Evolutionary conservation across 1,140 invertebrate genomes (phyloP), one percentile per base, ranked within the genome.

Genomic region (Lepidostoma basale): DNA sequence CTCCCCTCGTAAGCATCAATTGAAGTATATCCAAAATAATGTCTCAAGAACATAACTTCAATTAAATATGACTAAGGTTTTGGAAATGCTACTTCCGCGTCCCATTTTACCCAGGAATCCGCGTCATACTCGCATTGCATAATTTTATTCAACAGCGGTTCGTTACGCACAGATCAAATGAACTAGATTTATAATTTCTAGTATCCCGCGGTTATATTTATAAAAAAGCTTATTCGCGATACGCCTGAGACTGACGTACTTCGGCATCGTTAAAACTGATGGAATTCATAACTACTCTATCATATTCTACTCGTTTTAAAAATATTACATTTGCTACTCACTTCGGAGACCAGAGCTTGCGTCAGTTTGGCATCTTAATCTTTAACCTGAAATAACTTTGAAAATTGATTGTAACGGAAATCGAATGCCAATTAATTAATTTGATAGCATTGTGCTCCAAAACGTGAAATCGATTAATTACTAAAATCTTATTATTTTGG

Each of bases 261-360:
- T 36, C 36, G 26, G 16, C 62, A 45, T 64, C 44, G 62, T 64
- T 64, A 64, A 64, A 52, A 33, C 26, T 22, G n/a, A 5, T 23
- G 62, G 45, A 64, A 64, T 64, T 64, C 62, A 64, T 64, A 54
- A 64, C 47, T 39, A 33, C 16, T 56, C 30, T 12, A 33, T 56
- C 52, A 18, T n/a, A n/a, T n/a, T n/a, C n/a, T n/a, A n/a, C n/a
- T 54, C 26, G 33, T 16, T 16, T 56, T 56, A 56, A 56, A 56
- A 56, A 56, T 56, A 56, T n/a, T 16, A 30, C 26, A 26, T 5
- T n/a, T n/a, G 14, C 33, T 12, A 36, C 33, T 36, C 33, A 36
- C 33, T 36, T n/a, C 33, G 5, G 1, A 9, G 2, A 6, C 33
- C 14, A 1, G 33, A 36, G 14, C n/a, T n/a, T n/a, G n/a, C n/a